phyloP scores from a whole-genome alignment of 1,140 invertebrate species.

The Drosophila nannoptera region DNA sequence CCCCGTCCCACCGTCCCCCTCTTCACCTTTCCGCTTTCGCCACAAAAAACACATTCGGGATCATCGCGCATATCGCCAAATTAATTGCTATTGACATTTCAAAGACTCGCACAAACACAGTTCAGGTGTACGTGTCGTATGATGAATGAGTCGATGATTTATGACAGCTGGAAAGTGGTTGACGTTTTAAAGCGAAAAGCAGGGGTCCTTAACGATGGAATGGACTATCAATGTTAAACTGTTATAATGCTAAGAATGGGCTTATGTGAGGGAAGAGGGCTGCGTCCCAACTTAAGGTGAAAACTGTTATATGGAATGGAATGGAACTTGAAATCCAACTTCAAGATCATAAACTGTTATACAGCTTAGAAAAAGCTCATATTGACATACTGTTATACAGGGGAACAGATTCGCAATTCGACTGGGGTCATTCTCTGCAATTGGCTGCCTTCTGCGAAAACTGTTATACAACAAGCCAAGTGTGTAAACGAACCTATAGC shows the following conservation, averaged over 20 bases:
- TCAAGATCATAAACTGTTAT: neutral
- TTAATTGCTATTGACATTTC: slow-evolving; percentile 53
- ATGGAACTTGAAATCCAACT: neutral
- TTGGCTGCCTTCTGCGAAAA: neutral
- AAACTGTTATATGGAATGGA: too few species aligned
- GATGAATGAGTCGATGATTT: slow-evolving; percentile 43
- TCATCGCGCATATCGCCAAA: slow-evolving; percentile 40
- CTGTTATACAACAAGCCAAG: neutral
- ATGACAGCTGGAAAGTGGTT: slow-evolving; percentile 2
- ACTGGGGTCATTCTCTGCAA: neutral
- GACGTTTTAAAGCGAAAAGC: neutral
- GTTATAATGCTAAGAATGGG: too few species aligned
- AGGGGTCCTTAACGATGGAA: neutral
- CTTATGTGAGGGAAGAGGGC: too few species aligned
- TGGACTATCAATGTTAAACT: too few species aligned
- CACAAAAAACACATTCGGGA: slow-evolving; percentile 27
- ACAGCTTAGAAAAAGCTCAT: neutral
- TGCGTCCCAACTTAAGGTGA: too few species aligned
- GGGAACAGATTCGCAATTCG: too few species aligned
- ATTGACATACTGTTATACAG: too few species aligned
- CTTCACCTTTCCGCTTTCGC: too few species aligned
- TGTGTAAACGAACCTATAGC: too few species aligned
- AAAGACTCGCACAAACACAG: neutral
- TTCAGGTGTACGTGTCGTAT: slow-evolving; percentile 49
- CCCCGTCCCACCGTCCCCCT: too few species aligned